These are phyloP conservation scores for Avahi laniger DNA, from an alignment of 2,797 vertebrate genomes.

Conservation along the genomic window DNA sequence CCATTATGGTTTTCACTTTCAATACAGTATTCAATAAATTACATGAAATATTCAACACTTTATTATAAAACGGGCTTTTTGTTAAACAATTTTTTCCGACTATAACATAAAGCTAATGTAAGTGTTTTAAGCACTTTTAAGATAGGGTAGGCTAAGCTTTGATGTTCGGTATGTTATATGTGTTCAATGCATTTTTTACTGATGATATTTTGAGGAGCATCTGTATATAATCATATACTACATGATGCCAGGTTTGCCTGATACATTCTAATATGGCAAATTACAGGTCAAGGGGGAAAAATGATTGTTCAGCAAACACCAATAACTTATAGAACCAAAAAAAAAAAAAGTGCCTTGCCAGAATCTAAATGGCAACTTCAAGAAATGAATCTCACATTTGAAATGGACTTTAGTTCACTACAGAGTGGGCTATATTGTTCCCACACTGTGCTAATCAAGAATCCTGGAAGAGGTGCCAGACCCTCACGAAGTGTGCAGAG, in stretches of 20 bases:
- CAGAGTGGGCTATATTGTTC: background rate
- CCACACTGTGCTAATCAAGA: background rate
- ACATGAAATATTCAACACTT: background rate
- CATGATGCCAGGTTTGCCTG: background rate
- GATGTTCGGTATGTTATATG: background rate
- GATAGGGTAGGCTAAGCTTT: background rate
- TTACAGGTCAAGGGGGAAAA: background rate
- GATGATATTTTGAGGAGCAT: background rate
- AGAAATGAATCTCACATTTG: background rate
- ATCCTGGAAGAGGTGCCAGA: background rate
- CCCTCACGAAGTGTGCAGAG: background rate
- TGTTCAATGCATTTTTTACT: background rate
- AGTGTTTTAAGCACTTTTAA: background rate
- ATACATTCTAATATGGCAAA: background rate
- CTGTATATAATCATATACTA: background rate
- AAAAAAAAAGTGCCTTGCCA: background rate
- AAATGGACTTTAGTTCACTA: background rate
- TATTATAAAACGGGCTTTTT: background rate
- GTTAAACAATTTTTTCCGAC: background rate
- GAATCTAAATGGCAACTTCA: background rate
- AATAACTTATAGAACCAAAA: background rate
- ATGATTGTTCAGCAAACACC: background rate
- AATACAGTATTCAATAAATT: background rate
- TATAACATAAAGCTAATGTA: background rate
- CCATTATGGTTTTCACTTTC: background rate